Evolutionary conservation across 2,797 vertebrate species (phyloP).

Genomic region (Pagetopsis macropterus): DNA sequence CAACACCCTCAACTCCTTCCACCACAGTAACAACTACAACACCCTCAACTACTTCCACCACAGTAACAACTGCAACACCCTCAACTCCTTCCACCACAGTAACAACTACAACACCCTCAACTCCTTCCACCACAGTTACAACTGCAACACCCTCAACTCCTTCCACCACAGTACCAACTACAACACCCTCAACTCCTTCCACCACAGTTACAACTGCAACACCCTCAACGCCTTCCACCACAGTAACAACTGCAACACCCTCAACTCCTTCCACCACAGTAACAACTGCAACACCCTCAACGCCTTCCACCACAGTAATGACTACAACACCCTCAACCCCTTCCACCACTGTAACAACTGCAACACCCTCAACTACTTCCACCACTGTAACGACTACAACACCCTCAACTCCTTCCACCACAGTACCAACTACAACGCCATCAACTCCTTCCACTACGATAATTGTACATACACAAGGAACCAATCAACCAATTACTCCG

Average conservation of each 20-base stretch:
- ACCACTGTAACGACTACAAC: too few species aligned
- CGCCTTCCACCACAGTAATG: too few species aligned
- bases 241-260: too few species aligned
- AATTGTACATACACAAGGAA: background rate
- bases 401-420: too few species aligned
- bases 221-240: background rate
- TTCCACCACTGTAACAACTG: background rate
- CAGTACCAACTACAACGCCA: too few species aligned
- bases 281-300: too few species aligned
- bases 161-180: too few species aligned
- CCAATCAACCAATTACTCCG: fast-evolving
- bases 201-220: background rate
- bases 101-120: too few species aligned
- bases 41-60: background rate
- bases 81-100: background rate
- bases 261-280: too few species aligned
- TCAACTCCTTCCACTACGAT: background rate
- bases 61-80: background rate
- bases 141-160: background rate
- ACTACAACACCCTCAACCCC: too few species aligned
- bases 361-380: background rate
- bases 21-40: too few species aligned
- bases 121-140: too few species aligned
- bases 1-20: background rate
- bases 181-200: background rate